Evolutionary conservation across 2,797 vertebrate genomes (phyloP).

Genomic region (Ctenopoma kingsleyae): DNA sequence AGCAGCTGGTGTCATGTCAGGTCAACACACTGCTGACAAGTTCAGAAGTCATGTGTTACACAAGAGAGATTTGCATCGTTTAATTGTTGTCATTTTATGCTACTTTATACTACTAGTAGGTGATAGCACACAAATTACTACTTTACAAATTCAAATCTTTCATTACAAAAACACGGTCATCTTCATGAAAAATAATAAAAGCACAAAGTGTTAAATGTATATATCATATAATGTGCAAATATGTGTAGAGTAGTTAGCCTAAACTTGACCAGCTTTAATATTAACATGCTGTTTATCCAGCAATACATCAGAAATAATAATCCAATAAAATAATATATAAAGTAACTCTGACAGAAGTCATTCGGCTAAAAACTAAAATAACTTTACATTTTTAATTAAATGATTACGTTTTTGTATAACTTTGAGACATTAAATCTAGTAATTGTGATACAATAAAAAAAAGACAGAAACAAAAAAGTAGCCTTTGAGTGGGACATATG

Average conservation of each 20-base stretch:
- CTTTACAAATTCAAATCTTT: not conserved
- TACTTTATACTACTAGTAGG: not conserved
- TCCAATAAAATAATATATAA: not conserved
- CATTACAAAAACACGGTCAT: not conserved
- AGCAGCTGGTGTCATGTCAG: not conserved
- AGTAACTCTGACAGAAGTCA: not conserved
- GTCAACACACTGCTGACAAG: not conserved
- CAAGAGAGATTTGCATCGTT: slow-evolving; percentile 4
- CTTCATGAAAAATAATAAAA: too few relatives aligned
- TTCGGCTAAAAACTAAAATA: not conserved
- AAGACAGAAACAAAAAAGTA: too few relatives aligned
- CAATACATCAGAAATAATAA: not conserved
- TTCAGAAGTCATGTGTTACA: slow-evolving; percentile 9
- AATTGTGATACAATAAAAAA: too few relatives aligned
- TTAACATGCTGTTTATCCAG: not conserved
- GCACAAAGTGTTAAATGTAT: too few relatives aligned
- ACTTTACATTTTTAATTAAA: too few relatives aligned
- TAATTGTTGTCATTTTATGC: not conserved
- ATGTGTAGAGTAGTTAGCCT: not conserved
- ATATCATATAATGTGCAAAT: not conserved
- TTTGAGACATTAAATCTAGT: too few relatives aligned
- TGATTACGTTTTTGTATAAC: too few relatives aligned
- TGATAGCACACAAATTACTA: not conserved
- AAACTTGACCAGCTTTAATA: not conserved
- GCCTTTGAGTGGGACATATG: too few relatives aligned